Base-by-base conservation (phyloP, 2,113 vertebrate species). In the Tetrao urogallus region DNA sequence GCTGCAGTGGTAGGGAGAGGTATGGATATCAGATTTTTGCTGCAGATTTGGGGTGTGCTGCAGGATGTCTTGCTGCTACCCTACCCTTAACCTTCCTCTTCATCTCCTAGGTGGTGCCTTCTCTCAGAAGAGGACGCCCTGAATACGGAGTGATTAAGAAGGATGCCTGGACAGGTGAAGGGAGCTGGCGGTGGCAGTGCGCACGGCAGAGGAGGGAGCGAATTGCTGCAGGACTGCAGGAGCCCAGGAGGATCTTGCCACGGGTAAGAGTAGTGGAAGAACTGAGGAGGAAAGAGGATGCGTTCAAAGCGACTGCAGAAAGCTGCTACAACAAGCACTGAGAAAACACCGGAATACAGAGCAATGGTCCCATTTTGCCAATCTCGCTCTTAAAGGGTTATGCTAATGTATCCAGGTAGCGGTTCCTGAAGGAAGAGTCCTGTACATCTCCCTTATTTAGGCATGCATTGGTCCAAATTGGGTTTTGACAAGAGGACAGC, bases 401-500 rank as follows among this genome's bases (percentile, higher is more conserved):
- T 70, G 61, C 67, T 73, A 1, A 0, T 32, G 34, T 65, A 45
- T n/a, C 43, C 20, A 3, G 8, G 6, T 71, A 50, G 42, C 52
- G 69, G 54, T 16, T 47, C 45, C 50, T 69, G 78, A 70, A 92
- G 58, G 65, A 75, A 27, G 38, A 45, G 25, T 77, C 83, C 50
- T 70, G 48, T 73, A 70, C 58, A 19, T 73, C 40, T 18, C 71
- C 58, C 64, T 89, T 78, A 38, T 67, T 84, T 70, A 87, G 57
- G 57, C 73, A 32, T 11, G 38, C 6, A 11, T 80, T 87, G 85
- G 81, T 76, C 32, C 64, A 89, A 82, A 89, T 2, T 67, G 71
- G 15, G 75, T 47, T 93, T 91, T 77, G 75, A 40, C 77, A 76
- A 87, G 60, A 82, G 70, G 63, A 79, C 74, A 94, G 86, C 84